Base-by-base conservation (phyloP, 2,888 invertebrate species). In the Platynereis dumerilii region DNA sequence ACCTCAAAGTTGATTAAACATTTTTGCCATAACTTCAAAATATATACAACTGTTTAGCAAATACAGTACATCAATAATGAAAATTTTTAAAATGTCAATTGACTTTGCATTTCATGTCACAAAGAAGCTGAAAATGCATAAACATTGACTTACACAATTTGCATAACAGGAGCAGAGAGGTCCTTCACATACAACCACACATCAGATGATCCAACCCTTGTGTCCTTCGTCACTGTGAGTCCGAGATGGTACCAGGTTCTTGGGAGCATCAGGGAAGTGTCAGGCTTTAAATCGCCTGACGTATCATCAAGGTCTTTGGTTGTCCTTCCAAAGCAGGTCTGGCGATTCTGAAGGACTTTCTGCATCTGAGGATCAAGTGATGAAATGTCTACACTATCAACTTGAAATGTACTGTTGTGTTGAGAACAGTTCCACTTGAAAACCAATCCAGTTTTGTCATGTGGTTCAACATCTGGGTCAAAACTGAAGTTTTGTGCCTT, bases 401-500 rank as follows among this genome's bases (percentile, higher is more conserved):
- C 22, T n/a, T 48, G 20, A 22, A 48, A 48, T 10, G 48, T 48
- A 48, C 22, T n/a, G 22, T 48, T 48, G 7, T 10, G 7, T 48
- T 48, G 48, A 10, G 48, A 5, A 22, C 48, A 48, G 7, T n/a
- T 48, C 48, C 48, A 48, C 17, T n/a, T 48, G 22, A 48, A 48
- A 12, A 48, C 48, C 20, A 48, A 5, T 48, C 48, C 48, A 48
- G 20, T 48, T n/a, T 48, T 48, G 22, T 48, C n/a, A n/a, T 5
- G 7, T 48, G n/a, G 20, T n/a, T 48, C 48, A 5, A 48, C 48
- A 48, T 48, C 48, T 12, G 3, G 22, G 17, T 48, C 48, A 48
- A 48, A 48, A n/a, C 20, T 48, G 17, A n/a, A 5, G 22, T 48
- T 22, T 10, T 3, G 3, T 7, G 48, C 48, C 5, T 48, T 48